Evolutionary conservation across 2,888 invertebrate species (phyloP), one percentile per base, ranked within the genome.

Genomic region (Abrostola tripartita): DNA sequence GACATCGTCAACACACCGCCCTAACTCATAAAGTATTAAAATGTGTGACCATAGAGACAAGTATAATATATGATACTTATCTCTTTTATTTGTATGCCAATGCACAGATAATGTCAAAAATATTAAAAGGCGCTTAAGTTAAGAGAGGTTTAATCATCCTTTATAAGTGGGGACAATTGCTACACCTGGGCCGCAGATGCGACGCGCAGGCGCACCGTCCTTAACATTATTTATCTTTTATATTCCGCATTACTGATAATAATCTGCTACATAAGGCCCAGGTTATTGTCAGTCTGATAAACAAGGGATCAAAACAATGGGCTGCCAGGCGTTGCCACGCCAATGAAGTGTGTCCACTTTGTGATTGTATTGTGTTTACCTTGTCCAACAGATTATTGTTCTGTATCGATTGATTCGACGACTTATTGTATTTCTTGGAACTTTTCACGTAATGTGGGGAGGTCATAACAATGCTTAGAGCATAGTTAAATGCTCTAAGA

Each of bases 351-450:
- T 38, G 40, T 38, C 24, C 37, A 47, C 47, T 24, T 35, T 12
- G 42, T 38, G 47, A 24, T 50, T 50, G 57, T 12, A 35, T 37
- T 24, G n/a, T 9, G 12, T 40, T 55, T 12, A 38, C 12, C 7
- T 44, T 47, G 50, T 63, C 24, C 52, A 10, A 44, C 40, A 52
- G 57, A 68, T 60, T 59, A 52, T 41, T 40, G 38, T 10, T 24
- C 47, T 40, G 53, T 49, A 44, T 51, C 59, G 24, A 24, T 44
- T 52, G 37, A 47, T 42, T 42, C 42, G 50, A 61, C 49, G 12
- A 12, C 35, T 51, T 53, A 53, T 63, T 52, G 52, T 55, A 37
- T 60, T 54, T 66, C 52, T 49, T 12, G 6, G 57, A 57, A 65
- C 5, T 10, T 35, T 24, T 9, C 40, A 40, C 36, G 35, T 53